Evolutionary conservation across 2,797 vertebrate species (phyloP).

Genomic region (Coccyzus lansbergi): DNA sequence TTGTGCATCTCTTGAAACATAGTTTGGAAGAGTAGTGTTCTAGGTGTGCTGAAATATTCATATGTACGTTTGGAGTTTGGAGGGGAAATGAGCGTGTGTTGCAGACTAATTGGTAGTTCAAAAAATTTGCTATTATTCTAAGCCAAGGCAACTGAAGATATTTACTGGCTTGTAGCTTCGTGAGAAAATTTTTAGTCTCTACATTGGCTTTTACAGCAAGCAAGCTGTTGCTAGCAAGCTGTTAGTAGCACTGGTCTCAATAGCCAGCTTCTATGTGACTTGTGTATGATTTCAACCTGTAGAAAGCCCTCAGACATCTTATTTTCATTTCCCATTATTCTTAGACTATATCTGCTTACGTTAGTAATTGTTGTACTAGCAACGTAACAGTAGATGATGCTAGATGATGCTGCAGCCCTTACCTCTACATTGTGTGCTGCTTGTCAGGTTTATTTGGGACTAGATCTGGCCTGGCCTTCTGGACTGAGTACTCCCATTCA

Average conservation of each 20-base stretch:
- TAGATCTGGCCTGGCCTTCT: neutral
- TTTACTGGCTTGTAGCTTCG: neutral
- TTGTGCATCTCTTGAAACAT: neutral
- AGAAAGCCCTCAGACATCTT: neutral
- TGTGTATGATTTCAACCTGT: neutral
- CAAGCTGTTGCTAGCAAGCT: neutral
- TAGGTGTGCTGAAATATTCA: neutral
- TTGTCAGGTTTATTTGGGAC: neutral
- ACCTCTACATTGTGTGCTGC: accelerated
- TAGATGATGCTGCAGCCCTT: neutral
- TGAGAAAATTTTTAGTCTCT: neutral
- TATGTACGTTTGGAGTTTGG: neutral
- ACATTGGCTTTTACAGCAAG: neutral
- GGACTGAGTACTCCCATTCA: neutral
- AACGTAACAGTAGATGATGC: neutral
- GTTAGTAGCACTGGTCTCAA: neutral
- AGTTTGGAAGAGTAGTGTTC: neutral
- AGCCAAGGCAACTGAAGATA: neutral
- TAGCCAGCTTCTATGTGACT: neutral
- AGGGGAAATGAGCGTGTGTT: neutral
- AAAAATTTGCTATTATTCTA: neutral
- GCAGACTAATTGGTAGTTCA: neutral
- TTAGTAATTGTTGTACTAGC: neutral
- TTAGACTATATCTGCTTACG: neutral
- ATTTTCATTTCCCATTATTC: neutral